Base-by-base conservation (phyloP, 1,140 invertebrate genomes). In the Diprion similis region DNA sequence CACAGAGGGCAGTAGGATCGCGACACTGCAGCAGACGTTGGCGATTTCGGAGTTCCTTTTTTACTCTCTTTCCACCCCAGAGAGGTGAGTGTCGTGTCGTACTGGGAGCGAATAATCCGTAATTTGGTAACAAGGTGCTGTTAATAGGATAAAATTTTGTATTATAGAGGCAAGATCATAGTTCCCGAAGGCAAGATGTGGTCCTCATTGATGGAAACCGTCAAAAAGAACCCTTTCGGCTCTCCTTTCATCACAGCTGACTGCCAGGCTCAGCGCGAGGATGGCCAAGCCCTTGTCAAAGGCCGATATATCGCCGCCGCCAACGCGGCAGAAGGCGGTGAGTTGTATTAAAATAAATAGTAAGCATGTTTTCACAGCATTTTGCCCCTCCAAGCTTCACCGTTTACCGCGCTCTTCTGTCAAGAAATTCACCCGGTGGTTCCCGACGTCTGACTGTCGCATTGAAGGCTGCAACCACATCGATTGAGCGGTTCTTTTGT, bases 151-250 rank as follows among this genome's bases (percentile, higher is more conserved):
- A n/a, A 46, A 45, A 51, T n/a, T 17, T 59, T 45, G 59, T 70
- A 65, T 76, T 65, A 24, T 19, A 45, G 64, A 80, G 79, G 79
- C 77, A 51, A 77, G 78, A 78, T 72, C 76, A 70, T 59, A 77
- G 47, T 74, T 37, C 24, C 68, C 45, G 67, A 51, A 74, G 46
- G 71, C 77, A 89, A 85, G 76, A 93, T 95, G 94, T 94, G 93
- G 87, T 90, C 91, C 77, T 93, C 92, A 75, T 83, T 95, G 76
- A 79, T 93, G 78, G 94, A 95, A 82, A 88, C 91, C 79, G 91
- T 92, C 69, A 94, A 94, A 88, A 93, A 90, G 86, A 95, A 91
- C 81, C 92, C 92, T 24, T 95, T 96, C 88, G 89, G 89, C 75
- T 90, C 90, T 73, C 92, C 94, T 18, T 90, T 95, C 78, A 87